A percentile compares a stretch with the other conserved stretches of the same genome.
Conservation (phyloP, 1,140 invertebrate species). For the Lucilia cuprina region DNA sequence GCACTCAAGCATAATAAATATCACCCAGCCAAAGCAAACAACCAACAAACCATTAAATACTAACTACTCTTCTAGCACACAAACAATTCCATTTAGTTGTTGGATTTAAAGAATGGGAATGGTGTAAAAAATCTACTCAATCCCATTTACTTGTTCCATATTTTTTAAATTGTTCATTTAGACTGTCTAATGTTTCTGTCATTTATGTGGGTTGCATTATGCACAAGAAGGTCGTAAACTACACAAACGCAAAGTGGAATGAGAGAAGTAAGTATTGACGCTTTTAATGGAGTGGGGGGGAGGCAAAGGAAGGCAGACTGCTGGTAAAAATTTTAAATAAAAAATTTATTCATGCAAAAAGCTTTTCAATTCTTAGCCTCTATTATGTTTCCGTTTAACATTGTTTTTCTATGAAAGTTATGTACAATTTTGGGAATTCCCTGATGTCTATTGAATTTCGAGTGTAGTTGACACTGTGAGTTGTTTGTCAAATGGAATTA, state of each 20-base stretch:
- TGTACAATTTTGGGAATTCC: constrained; percentile 6
- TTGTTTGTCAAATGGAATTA: not conserved
- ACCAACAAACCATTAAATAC: not conserved
- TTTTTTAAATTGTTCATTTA: constrained; percentile 23
- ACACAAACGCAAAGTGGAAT: not conserved
- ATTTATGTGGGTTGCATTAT: constrained; percentile 31
- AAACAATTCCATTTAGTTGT: not conserved
- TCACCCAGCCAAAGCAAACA: not conserved
- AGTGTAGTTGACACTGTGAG: not conserved
- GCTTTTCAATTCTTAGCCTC: not conserved
- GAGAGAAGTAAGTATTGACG: not conserved
- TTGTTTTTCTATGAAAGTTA: not conserved
- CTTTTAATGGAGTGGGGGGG: not conserved
- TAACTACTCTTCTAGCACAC: too few relatives aligned
- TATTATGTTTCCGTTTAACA: not conserved
- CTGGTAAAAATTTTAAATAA: not conserved
- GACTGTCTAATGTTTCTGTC: constrained; percentile 18
- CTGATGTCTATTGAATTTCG: not conserved
- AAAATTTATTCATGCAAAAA: constrained; percentile 2
- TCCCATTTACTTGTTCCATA: not conserved
- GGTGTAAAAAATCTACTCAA: not conserved
- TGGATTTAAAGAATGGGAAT: not conserved
- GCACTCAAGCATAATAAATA: constrained; percentile 29
- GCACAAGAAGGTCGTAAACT: not conserved
- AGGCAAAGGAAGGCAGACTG: not conserved